Percentiles rank a stretch among this genome's conserved stretches.
These are phyloP conservation scores for Tachuris rubrigastra DNA, from an alignment of 2,113 vertebrate genomes.

Conservation along the genomic window DNA sequence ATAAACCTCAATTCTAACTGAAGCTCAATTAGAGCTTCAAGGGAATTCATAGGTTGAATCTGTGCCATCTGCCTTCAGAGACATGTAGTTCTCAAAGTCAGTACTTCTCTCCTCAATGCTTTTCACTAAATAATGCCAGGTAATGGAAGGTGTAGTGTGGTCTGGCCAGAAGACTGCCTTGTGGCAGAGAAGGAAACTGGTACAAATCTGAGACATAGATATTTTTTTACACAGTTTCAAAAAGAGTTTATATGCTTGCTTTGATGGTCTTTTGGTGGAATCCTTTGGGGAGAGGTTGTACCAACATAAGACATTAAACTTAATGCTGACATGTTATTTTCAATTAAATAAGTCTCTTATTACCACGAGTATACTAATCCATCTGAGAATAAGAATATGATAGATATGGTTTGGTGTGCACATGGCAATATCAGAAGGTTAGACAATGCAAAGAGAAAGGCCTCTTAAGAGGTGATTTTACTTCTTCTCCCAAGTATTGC, in stretches of 20 bases:
- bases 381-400: not conserved
- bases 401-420: not conserved
- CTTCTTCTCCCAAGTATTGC: not conserved
- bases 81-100: not conserved
- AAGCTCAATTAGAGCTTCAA: not conserved
- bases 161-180: not conserved
- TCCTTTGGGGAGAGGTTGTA: not conserved
- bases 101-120: not conserved
- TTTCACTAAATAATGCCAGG: not conserved
- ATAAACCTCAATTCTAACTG: not conserved
- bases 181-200: not conserved
- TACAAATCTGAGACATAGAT: not conserved
- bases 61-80: not conserved
- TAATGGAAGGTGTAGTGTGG: not conserved
- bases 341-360: not conserved
- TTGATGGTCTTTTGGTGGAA: not conserved
- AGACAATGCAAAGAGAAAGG: not conserved
- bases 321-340: not conserved
- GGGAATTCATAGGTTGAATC: not conserved
- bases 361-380: not conserved
- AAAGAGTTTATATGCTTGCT: not conserved
- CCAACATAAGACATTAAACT: not conserved
- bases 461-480: not conserved
- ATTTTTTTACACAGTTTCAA: not conserved
- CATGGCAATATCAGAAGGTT: not conserved